Evolutionary conservation across 2,113 vertebrate genomes (phyloP), one percentile per base, ranked within the genome.

Genomic region (Lota lota): DNA sequence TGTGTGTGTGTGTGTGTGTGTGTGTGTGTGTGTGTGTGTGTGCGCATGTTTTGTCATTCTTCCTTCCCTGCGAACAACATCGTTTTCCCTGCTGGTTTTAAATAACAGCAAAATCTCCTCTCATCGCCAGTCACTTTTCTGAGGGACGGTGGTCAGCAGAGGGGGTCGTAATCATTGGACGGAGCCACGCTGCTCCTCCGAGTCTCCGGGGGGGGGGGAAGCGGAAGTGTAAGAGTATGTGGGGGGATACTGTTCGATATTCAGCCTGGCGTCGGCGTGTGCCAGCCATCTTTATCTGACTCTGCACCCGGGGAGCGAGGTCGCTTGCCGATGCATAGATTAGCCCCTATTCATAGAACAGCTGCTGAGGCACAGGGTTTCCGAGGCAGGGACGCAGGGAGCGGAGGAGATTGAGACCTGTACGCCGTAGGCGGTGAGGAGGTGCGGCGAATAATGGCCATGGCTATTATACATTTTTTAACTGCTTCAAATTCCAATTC

Each of bases 41-140:
- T 28, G 28, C 6, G 28, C 6, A 3, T 28, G 28, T 28, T n/a
- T n/a, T n/a, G n/a, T n/a, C n/a, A 5, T 69, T 18, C 18, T 19
- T 61, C 74, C 70, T 33, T 67, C 67, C 70, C 61, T 50, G 71
- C n/a, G 73, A 74, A 86, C 87, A 77, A 85, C 51, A 73, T 73
- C 70, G 64, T 69, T 80, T 75, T 79, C 68, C 66, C 72, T 17
- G 24, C 61, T 71, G 10, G 79, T 86, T 88, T 85, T 82, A 69
- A 85, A 88, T 90, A 86, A 89, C 81, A 70, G 80, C 65, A 20
- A 74, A 77, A 88, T 89, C 80, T 83, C 76, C 67, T 74, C 74
- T 75, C 78, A 83, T 88, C 78, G 81, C 18, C 0, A 69, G 50
- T 74, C 64, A 70, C 58, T 64, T 73, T 73, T 71, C 57, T 54